These are phyloP conservation scores for Ypsolopha scabrella DNA, from an alignment of 2,888 invertebrate species.

Conservation along the genomic window DNA sequence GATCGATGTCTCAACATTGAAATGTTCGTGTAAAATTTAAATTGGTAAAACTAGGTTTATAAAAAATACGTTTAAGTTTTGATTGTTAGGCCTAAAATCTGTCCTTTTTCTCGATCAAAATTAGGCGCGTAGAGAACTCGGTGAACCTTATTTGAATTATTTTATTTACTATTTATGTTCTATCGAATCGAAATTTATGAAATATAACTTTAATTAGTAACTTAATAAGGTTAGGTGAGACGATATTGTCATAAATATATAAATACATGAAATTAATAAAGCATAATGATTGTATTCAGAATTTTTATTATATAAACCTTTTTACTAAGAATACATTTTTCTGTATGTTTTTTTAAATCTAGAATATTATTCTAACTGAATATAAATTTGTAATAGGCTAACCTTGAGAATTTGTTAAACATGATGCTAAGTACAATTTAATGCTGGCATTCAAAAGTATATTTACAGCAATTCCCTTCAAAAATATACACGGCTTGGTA, in stretches of 20 bases:
- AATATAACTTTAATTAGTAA: constrained; percentile 68
- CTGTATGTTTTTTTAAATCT: neutral
- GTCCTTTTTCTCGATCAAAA: constrained; percentile 39
- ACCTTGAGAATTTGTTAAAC: neutral
- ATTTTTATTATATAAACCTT: constrained; percentile 34
- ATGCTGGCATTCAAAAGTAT: neutral
- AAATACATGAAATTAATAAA: constrained; percentile 73
- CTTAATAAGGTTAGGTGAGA: constrained; percentile 71
- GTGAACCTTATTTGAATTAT: constrained; percentile 47
- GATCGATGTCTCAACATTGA: constrained; percentile 36
- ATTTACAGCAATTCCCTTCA: neutral
- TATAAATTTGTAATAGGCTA: too few species aligned
- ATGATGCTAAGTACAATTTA: neutral
- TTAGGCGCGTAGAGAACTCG: constrained; percentile 37
- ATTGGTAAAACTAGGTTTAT: constrained; percentile 42
- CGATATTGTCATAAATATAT: constrained; percentile 73
- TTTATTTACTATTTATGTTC: constrained; percentile 64
- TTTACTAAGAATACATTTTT: neutral
- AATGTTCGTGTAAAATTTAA: constrained; percentile 44
- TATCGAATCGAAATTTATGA: constrained; percentile 69
- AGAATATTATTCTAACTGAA: too few species aligned
- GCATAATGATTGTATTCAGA: constrained; percentile 67
- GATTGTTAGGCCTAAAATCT: constrained; percentile 38
- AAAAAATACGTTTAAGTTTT: constrained; percentile 42
- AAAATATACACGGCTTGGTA: constrained; percentile 17